phyloP scores from a whole-genome alignment of 37 sponge, comb jelly and placozoan species.

The Tethya wilhelma region DNA sequence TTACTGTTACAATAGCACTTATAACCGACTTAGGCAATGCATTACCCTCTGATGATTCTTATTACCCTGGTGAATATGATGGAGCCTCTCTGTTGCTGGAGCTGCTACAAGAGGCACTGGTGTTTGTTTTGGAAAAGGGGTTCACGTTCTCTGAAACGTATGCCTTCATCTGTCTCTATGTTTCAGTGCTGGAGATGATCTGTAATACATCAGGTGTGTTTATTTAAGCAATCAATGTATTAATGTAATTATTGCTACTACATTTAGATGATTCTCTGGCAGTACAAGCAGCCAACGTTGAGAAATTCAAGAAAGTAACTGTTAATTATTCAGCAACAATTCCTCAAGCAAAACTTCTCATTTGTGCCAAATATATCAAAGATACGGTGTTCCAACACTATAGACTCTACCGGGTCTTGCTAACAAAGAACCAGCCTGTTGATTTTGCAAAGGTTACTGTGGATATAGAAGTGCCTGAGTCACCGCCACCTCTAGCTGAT shows the following conservation, averaged over 20 bases:
- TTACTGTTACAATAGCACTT: too few species aligned
- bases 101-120: slow-evolving; percentile 3
- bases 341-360: background rate
- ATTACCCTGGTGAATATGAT: slow-evolving; percentile 12
- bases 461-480: background rate
- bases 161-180: slow-evolving; percentile 9
- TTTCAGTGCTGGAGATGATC: background rate
- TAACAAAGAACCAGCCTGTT: background rate
- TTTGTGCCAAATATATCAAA: background rate
- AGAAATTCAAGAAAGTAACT: too few species aligned
- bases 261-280: too few species aligned
- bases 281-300: too few species aligned
- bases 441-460: background rate
- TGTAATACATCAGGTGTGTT: too few species aligned
- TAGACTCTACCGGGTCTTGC: slow-evolving; percentile 21
- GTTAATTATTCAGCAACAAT: too few species aligned
- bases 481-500: background rate
- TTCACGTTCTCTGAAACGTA: background rate
- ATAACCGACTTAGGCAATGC: too few species aligned
- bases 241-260: too few species aligned
- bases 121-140: slow-evolving; percentile 7
- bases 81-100: background rate
- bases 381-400: slow-evolving; percentile 39
- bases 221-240: too few species aligned
- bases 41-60: too few species aligned